phyloP scores from a whole-genome alignment of 2,797 vertebrate species.

The Microhierax caerulescens region DNA sequence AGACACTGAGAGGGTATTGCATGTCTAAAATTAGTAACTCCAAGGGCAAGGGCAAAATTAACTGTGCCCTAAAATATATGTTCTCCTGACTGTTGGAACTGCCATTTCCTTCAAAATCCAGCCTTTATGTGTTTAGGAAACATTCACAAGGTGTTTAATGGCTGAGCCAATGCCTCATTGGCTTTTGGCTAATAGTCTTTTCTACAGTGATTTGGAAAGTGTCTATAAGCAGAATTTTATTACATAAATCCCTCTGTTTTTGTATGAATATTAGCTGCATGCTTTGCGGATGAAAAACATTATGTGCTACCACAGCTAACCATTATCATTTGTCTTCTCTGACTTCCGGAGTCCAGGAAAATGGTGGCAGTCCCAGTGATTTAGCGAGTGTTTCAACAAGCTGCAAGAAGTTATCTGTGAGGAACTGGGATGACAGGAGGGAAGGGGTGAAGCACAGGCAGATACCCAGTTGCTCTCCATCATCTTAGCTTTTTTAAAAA shows the following conservation, averaged over 20 bases:
- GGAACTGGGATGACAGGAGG: background rate
- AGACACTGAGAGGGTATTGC: background rate
- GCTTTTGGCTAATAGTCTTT: background rate
- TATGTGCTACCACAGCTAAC: background rate
- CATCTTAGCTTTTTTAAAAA: background rate
- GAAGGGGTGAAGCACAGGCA: background rate
- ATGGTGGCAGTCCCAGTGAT: background rate
- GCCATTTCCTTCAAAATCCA: background rate
- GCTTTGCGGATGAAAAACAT: background rate
- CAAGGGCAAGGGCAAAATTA: background rate
- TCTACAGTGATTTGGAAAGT: background rate
- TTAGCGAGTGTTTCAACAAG: background rate
- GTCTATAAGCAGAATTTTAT: conserved; percentile 9
- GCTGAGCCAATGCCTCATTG: conserved; percentile 19
- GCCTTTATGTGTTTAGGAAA: background rate
- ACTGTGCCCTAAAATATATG: background rate
- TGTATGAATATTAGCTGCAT: conserved; percentile 10
- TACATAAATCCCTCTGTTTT: conserved; percentile 18
- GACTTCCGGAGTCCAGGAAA: background rate
- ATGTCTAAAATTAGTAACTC: background rate
- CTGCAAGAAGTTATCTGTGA: background rate
- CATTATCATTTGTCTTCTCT: conserved; percentile 27
- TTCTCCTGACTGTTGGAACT: background rate
- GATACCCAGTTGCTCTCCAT: background rate
- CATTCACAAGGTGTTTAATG: background rate